Evolutionary conservation across 2,113 vertebrate genomes (phyloP), one percentile per base, ranked within the genome.

Genomic region (Mustela nigripes): DNA sequence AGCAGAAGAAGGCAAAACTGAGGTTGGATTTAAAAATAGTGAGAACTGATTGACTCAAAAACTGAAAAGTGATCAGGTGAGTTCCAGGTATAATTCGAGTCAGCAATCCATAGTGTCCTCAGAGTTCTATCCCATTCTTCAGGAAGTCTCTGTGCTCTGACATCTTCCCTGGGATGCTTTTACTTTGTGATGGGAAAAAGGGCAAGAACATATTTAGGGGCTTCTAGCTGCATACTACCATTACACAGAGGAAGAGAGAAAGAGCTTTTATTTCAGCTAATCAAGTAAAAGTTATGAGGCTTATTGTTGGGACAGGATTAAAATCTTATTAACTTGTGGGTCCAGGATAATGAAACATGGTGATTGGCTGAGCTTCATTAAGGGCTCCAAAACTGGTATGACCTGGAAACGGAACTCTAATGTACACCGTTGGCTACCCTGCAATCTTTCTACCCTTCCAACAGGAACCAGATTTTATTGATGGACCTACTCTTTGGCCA

Each of bases 1-100:
- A 84, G 62, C 62, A 91, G 53, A 2, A 63, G 60, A 94, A 79
- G 74, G 10, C 28, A 22, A 22, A 26, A 71, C 56, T 53, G 42
- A 83, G 87, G 39, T 50, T 62, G 58, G 28, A 31, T 76, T 82
- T 78, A 26, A 62, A 82, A 82, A 89, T 63, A 94, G 69, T 48
- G 31, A 92, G 79, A 81, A 24, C 16, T 79, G 53, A 82, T 63
- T 65, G 85, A 14, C 15, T 76, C 79, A 36, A 65, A 65, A 12
- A 39, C 18, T 31, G 53, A 93, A 60, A 89, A 9, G 42, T 36
- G n/a, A 39, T 24, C 21, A 26, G 33, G 39, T 36, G 22, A 48
- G 36, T 60, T 88, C 63, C 48, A 56, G 62, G 79, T 73, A 60
- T 2, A 65, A 24, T 53, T 60, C 88, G 33, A 86, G 33, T 74